Evolutionary conservation across 2,888 invertebrate genomes (phyloP).

Genomic region (Lasioglossum villosulum): DNA sequence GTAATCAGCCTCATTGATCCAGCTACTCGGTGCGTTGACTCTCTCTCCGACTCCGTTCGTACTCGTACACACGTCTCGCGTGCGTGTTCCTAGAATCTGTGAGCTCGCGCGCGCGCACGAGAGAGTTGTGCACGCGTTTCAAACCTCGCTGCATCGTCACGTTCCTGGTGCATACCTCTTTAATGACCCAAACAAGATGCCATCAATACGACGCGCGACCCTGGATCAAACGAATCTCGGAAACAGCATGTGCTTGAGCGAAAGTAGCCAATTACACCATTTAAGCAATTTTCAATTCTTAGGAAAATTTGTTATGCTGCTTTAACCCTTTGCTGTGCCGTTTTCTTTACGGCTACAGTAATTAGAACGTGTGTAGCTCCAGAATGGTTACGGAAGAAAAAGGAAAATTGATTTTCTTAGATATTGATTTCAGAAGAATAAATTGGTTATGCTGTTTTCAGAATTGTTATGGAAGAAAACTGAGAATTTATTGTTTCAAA

Average conservation of each 20-base stretch:
- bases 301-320: neutral
- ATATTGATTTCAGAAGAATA: no score
- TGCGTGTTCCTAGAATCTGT: neutral
- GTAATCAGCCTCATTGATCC: constrained; percentile 74
- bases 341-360: no score
- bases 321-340: neutral
- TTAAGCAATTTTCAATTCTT: neutral
- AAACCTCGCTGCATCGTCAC: constrained; percentile 38
- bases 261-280: neutral
- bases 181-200: constrained; percentile 53
- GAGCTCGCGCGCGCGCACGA: neutral
- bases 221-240: neutral
- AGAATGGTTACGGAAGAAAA: no score
- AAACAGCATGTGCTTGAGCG: neutral
- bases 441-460: no score
- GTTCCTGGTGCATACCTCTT: constrained; percentile 28
- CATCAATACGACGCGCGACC: constrained; percentile 16
- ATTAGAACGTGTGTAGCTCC: no score
- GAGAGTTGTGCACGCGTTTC: neutral
- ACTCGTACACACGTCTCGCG: constrained; percentile 14
- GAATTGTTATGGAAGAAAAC: no score
- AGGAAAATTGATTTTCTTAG: no score
- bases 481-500: no score
- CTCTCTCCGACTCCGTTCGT: constrained; percentile 36
- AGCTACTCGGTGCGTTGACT: constrained; percentile 71